Evolutionary conservation across 1,140 invertebrate species (phyloP), one percentile per base, ranked within the genome.

Genomic region (Thaumetopoea pityocampa): DNA sequence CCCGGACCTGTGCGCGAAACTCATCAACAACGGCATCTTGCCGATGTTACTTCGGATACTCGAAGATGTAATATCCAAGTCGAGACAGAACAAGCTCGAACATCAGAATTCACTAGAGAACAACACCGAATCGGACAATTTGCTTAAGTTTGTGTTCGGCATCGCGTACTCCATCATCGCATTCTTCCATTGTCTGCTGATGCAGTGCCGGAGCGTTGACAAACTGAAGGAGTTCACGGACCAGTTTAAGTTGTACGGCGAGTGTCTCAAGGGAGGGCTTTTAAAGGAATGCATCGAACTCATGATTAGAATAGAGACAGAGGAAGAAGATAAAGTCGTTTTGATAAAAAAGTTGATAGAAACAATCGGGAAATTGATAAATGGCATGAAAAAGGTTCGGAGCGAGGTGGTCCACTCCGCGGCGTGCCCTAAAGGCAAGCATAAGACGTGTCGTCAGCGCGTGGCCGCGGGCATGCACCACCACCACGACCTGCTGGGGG

Each of bases 131-230:
- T 84, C 44, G 49, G 73, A 38, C 37, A 86, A 54, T 66, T 58
- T 87, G 19, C 87, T 90, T 35, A 89, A 89, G 60, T 90, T 88
- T 50, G 80, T 91, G 2, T 91, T 90, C 59, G 89, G 88, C 0
- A 84, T 88, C 1, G 85, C 85, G 1, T 90, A 90, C 44, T 89
- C 86, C 0, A 84, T 89, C 4, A 81, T 88, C 0, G 88, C 87
- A 1, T 88, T 90, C 54, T 82, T 90, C 8, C 88, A 90, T 45
- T 88, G 86, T 35, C 56, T 90, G 2, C 59, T 91, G 14, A 86
- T 89, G 60, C 89, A 90, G 18, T 81, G 87, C 40, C 77, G 79
- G 0, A 70, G 77, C 18, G 57, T 81, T 0, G 88, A 89, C 7
- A 88, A 88, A 45, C 61, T 90, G 5, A 72, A 86, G 16, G 87